Evolutionary conservation across 2,888 invertebrate genomes (phyloP).

Genomic region (Rhamnusium bicolor): DNA sequence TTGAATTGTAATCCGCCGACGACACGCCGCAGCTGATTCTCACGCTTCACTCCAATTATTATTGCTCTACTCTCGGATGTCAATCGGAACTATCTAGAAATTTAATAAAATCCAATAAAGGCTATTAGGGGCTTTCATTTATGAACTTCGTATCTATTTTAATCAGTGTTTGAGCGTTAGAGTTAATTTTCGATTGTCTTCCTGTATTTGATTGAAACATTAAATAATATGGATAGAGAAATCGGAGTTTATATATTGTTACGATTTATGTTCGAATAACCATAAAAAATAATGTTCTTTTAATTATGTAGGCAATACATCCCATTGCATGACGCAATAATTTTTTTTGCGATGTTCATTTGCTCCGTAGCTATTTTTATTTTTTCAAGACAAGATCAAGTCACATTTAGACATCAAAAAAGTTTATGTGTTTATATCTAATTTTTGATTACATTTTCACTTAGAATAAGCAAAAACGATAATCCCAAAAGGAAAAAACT

Average conservation of each 20-base stretch:
- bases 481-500: no score
- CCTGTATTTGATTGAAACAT: not conserved
- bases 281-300: no score
- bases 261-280: no score
- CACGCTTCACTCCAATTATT: conserved; percentile 61
- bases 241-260: not conserved
- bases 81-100: conserved; percentile 36
- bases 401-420: no score
- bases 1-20: conserved; percentile 69
- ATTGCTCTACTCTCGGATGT: conserved; percentile 48
- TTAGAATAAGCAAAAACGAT: no score
- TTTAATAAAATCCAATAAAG: conserved; percentile 20
- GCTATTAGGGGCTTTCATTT: not conserved
- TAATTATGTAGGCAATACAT: no score
- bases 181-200: not conserved
- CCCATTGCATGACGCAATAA: no score
- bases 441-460: no score
- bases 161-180: not conserved
- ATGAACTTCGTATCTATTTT: not conserved
- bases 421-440: no score
- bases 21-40: conserved; percentile 59
- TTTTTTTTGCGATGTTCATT: no score
- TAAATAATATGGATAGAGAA: not conserved
- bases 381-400: no score
- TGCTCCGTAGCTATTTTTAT: no score